phyloP scores from a whole-genome alignment of 1,140 invertebrate genomes.

The Scaptomyza pallida region DNA sequence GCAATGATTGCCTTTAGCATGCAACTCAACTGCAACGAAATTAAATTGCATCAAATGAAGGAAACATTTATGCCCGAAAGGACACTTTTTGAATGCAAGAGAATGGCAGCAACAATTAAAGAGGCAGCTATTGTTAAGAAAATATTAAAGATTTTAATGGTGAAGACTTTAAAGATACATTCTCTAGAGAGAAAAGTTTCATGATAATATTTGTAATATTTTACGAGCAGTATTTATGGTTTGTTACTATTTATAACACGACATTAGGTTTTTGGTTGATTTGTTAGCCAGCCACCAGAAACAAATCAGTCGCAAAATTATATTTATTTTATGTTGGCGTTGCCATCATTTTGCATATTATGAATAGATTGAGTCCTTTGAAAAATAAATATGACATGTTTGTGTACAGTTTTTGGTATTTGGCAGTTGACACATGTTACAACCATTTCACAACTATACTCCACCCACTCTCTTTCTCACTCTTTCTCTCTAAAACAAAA shows the following conservation, averaged over 20 bases:
- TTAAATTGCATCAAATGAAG: neutral
- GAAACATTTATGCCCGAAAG: neutral
- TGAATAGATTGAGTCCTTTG: conserved; percentile 1
- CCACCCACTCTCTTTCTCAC: no score
- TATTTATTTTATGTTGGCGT: conserved; percentile 21
- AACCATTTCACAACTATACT: no score
- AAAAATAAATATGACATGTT: conserved; percentile 39
- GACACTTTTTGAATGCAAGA: neutral
- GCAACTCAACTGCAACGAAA: neutral
- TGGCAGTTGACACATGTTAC: conserved; percentile 38
- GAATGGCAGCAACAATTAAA: neutral
- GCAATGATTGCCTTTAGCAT: neutral
- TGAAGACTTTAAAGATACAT: no score
- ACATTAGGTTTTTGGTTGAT: neutral
- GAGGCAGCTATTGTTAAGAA: no score
- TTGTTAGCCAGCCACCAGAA: no score
- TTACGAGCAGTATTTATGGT: no score
- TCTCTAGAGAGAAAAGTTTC: no score
- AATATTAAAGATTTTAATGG: no score
- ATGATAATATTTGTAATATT: no score
- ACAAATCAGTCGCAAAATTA: conserved; percentile 34
- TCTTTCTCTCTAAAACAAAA: neutral
- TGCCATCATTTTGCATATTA: conserved; percentile 31
- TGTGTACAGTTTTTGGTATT: conserved; percentile 29
- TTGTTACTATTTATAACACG: no score